Evolutionary conservation across 2,888 invertebrate species (phyloP).

Genomic region (Aethes cnicana): DNA sequence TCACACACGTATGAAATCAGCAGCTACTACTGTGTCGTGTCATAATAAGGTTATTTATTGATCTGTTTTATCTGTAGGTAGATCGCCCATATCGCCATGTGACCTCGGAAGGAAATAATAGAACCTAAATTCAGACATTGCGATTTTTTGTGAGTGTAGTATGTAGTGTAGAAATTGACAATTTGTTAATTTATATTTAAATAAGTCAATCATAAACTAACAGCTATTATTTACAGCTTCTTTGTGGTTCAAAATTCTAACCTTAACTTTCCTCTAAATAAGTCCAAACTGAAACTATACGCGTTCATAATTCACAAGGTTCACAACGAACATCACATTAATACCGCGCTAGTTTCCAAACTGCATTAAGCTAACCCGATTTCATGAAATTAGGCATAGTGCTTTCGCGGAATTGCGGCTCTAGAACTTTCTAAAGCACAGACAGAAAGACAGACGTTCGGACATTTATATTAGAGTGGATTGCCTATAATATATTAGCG

Average conservation of each 20-base stretch:
- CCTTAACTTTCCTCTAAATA: no score
- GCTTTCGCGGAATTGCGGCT: conserved; percentile 16
- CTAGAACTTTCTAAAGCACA: conserved; percentile 14
- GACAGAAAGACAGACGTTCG: conserved; percentile 11
- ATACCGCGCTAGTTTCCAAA: background rate
- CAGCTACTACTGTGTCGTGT: conserved; percentile 26
- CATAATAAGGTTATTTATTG: conserved; percentile 30
- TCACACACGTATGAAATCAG: conserved; percentile 25
- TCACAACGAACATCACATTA: background rate
- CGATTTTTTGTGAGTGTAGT: no score
- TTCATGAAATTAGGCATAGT: conserved; percentile 22
- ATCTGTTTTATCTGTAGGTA: conserved; percentile 7
- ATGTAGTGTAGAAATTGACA: no score
- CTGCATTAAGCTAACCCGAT: conserved; percentile 8
- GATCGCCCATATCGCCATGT: conserved; percentile 2
- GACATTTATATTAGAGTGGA: conserved; percentile 14
- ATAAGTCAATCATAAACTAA: no score
- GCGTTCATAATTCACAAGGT: background rate
- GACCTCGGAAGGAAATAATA: conserved; percentile 13
- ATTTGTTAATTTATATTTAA: no score
- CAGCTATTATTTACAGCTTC: no score
- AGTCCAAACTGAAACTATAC: no score
- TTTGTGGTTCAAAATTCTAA: no score
- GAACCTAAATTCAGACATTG: no score
- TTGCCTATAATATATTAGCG: conserved; percentile 16